phyloP scores from a whole-genome alignment of 23 tunicate species.

The Halocynthia roretzi region DNA sequence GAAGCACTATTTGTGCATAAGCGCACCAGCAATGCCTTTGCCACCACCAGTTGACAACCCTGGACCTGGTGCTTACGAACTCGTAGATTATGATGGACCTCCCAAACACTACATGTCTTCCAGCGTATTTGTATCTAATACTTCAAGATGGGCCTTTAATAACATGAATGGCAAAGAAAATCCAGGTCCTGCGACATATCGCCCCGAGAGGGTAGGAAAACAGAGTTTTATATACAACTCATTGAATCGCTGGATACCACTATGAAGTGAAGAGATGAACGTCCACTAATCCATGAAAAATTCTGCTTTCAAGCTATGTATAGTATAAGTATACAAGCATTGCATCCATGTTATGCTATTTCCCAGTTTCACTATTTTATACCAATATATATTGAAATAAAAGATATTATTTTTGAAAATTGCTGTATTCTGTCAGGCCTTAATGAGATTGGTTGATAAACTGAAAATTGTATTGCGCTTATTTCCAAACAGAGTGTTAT shows the following conservation, averaged over 20 bases:
- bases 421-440: too few relatives aligned
- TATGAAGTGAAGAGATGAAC: background rate
- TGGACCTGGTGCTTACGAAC: conserved; percentile 81
- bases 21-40: conserved; percentile 85
- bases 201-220: conserved; percentile 74
- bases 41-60: conserved; percentile 69
- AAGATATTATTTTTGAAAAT: too few relatives aligned
- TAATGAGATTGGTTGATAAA: too few relatives aligned
- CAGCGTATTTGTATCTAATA: conserved; percentile 89
- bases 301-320: too few relatives aligned
- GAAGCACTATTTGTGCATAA: conserved; percentile 81
- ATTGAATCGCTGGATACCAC: conserved; percentile 66
- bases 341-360: too few relatives aligned
- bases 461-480: too few relatives aligned
- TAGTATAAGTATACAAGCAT: too few relatives aligned
- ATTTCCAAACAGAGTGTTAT: too few relatives aligned
- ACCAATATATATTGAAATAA: too few relatives aligned
- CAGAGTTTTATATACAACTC: conserved; percentile 89
- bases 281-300: too few relatives aligned
- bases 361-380: too few relatives aligned
- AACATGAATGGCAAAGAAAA: conserved; percentile 50
- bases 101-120: conserved; percentile 88
- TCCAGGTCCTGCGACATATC: conserved; percentile 84
- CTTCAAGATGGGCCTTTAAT: conserved; percentile 76
- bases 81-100: conserved; percentile 78